Conservation (phyloP, 2,888 invertebrate genomes). For the Eupsilia transversa region DNA sequence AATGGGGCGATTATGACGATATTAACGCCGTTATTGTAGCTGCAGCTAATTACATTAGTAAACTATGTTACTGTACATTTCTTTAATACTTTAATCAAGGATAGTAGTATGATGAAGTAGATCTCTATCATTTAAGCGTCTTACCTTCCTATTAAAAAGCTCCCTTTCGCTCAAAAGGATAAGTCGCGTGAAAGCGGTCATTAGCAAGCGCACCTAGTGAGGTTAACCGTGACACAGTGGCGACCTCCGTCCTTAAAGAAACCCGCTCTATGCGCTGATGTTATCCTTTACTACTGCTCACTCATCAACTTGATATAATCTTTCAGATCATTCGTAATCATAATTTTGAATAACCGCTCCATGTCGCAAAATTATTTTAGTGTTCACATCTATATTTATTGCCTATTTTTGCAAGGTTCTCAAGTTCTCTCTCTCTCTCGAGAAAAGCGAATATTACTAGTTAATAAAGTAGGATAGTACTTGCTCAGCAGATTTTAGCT, state of each 20-base stretch:
- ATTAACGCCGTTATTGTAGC: slow-evolving; percentile 8
- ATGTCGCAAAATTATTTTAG: slow-evolving; percentile 6
- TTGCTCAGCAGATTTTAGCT: slow-evolving; percentile 59
- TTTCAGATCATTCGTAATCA: slow-evolving; percentile 5
- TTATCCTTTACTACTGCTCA: slow-evolving; percentile 24
- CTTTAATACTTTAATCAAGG: neutral
- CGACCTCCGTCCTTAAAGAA: slow-evolving; percentile 39
- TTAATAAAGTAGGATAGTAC: slow-evolving; percentile 57
- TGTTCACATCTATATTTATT: slow-evolving; percentile 11
- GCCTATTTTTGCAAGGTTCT: slow-evolving; percentile 9
- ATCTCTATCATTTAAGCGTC: slow-evolving; percentile 26
- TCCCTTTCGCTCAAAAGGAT: slow-evolving; percentile 38
- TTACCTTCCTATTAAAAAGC: slow-evolving; percentile 17
- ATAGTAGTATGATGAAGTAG: slow-evolving; percentile 11
- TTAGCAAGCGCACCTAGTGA: slow-evolving; percentile 43
- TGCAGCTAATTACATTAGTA: neutral
- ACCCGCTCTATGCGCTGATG: slow-evolving; percentile 35
- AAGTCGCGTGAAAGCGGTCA: slow-evolving; percentile 40
- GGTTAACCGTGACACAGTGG: slow-evolving; percentile 28
- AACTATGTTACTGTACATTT: neutral
- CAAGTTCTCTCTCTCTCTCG: slow-evolving; percentile 1
- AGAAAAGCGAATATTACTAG: slow-evolving; percentile 45
- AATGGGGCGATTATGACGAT: slow-evolving; percentile 18
- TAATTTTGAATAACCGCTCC: slow-evolving; percentile 6
- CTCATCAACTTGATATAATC: slow-evolving; percentile 26